Base-by-base conservation (phyloP, 1,140 invertebrate genomes). In the Drosophila leontia region DNA sequence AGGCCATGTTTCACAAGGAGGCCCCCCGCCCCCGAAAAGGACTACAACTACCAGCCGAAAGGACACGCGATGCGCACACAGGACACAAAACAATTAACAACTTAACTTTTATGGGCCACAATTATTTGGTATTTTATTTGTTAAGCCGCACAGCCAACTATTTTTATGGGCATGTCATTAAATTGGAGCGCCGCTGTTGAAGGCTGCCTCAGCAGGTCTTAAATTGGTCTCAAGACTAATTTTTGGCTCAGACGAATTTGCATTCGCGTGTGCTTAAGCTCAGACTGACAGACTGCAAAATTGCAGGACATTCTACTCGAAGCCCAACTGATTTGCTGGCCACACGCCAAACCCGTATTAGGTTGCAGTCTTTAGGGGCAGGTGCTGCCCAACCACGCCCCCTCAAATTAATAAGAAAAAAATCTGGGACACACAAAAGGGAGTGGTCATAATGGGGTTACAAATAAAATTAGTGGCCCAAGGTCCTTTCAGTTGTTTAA, bases 111-210 rank as follows among this genome's bases (percentile, higher is more conserved):
- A 88, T 88, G 84, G 74, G 58, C 84, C 69, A 75, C 85, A 88
- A 88, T 90, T 88, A 88, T 88, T 81, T 84, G 84, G 72, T 87
- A 88, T 87, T 88, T 72, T 88, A 88, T 87, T 56, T 84, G 69
- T 84, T 72, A 59, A 83, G 76, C 72, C 55, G 41, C 67, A 56
- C 19, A 39, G 68, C 78, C 76, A 76, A 78, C 70, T 80, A 87
- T 80, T 82, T 86, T 87, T 80, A 82, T 80, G 79, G 55, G 42
- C 41, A 26, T 32, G 58, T 56, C 68, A 80, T 90, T 75, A 90
- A 87, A 84, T 44, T 78, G 58, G 69, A 82, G 75, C 63, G 29
- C 48, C 48, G 3, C 55, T 59, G 72, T 67, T 50, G 48, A 50
- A 32, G 26, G 48, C 48, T 50, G 48, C 26, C 48, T 32, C 8